Evolutionary conservation across 2,888 invertebrate genomes (phyloP), one percentile per base, ranked within the genome.

Genomic region (Nemotelus nigrinus): DNA sequence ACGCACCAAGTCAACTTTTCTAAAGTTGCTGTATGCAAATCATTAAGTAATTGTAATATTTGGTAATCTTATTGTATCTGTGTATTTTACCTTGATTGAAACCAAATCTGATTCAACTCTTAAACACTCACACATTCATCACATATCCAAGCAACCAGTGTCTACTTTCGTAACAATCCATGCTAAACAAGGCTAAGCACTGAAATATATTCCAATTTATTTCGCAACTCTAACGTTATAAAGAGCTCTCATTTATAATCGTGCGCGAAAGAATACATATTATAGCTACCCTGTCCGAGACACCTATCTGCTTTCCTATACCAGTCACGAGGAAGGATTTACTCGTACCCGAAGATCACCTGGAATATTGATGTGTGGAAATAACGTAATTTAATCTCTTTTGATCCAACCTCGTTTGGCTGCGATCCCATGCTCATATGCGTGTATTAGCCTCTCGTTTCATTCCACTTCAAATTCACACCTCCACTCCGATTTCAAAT

Each of bases 201-300:
- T 25, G 25, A 25, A 57, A 57, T 57, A 72, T 72, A 72, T 72
- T 72, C 58, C 71, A 72, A 72, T 72, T 72, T 72, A 58, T 57
- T 58, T 58, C 71, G 71, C 71, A 72, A 72, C 71, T 10, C n/a
- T 58, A 72, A 44, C 45, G 58, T 72, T 72, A 72, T 44, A 72
- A 72, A 72, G 57, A 58, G 71, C 47, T 72, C 71, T 72, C 71
- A 72, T 72, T 58, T 58, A 72, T 72, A 58, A 72, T 72, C 45
- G 57, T 58, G 71, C 44, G 25, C 45, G 57, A 58, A 72, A 58
- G 39, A 58, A 72, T 58, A 48, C 50, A 67, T 25, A 25, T 25
- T 25, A 25, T 25, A 25, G 25, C 1, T 25, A 67, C 50, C 47
- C 67, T 67, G n/a, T 67, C 50, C 47, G n/a, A 47, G 67, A 67